phyloP scores from a whole-genome alignment of 2,113 vertebrate species.

The Gymnocephalus cernua region DNA sequence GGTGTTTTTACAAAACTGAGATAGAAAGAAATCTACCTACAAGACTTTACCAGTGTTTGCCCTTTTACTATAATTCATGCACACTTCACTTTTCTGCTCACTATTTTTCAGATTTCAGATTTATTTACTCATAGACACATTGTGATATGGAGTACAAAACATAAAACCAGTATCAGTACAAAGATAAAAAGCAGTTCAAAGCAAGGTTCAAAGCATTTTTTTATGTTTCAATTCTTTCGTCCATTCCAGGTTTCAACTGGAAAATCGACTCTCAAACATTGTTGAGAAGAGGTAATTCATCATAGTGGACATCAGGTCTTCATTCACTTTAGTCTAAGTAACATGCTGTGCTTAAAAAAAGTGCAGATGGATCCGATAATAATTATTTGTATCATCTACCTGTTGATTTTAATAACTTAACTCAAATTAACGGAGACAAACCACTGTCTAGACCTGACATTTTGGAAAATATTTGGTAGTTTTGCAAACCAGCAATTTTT shows the following conservation, averaged over 20 bases:
- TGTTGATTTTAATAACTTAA: background rate
- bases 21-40: background rate
- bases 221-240: no score
- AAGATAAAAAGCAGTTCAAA: no score
- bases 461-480: background rate
- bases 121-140: no score
- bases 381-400: background rate
- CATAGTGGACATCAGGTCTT: background rate
- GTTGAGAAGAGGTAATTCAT: background rate
- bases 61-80: background rate
- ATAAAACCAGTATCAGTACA: no score
- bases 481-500: background rate
- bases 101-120: background rate
- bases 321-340: background rate
- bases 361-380: background rate
- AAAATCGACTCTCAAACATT: background rate
- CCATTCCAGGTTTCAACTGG: no score
- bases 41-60: background rate
- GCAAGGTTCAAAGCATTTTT: no score
- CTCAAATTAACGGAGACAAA: background rate
- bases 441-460: background rate
- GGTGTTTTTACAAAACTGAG: background rate
- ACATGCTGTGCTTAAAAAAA: background rate
- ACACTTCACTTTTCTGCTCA: background rate
- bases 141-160: no score